phyloP scores from a whole-genome alignment of 2,113 vertebrate genomes.

The Isichthys henryi region DNA sequence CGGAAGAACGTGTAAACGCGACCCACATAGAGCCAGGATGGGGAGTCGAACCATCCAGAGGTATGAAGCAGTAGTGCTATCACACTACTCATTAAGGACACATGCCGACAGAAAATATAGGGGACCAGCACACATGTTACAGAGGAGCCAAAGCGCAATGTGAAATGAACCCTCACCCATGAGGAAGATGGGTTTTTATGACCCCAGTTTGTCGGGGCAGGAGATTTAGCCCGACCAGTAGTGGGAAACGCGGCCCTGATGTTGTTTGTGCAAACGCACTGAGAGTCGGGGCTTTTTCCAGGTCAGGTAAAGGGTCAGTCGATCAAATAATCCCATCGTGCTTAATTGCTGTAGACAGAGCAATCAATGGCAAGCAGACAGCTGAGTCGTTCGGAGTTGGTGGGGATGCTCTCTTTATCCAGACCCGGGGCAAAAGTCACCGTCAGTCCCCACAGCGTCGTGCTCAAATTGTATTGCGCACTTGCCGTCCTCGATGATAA shows the following conservation, averaged over 20 bases:
- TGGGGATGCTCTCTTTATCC: not conserved
- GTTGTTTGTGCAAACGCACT: not conserved
- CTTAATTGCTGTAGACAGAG: slow-evolving; percentile 10
- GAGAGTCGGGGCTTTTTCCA: not conserved
- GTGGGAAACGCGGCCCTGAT: not conserved
- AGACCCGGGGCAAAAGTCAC: not conserved
- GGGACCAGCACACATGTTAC: not conserved
- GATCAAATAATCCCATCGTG: slow-evolving; percentile 4
- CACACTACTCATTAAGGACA: not conserved
- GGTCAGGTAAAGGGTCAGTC: not conserved
- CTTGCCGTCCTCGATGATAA: slow-evolving; percentile 3
- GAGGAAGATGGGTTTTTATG: not conserved
- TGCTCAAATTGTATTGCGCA: not conserved
- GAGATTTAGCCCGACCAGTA: not conserved
- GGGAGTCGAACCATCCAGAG: not conserved
- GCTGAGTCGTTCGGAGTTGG: not conserved
- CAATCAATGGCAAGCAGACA: not conserved
- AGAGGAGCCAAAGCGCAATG: not conserved
- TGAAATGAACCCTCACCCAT: not conserved
- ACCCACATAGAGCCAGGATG: not conserved
- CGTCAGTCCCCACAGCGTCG: not conserved
- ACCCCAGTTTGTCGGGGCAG: not conserved
- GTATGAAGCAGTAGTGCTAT: not conserved
- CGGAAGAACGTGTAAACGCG: not conserved
- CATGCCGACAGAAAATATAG: not conserved